Conservation (phyloP, 2,113 vertebrate species). For the Hassar affinis region DNA sequence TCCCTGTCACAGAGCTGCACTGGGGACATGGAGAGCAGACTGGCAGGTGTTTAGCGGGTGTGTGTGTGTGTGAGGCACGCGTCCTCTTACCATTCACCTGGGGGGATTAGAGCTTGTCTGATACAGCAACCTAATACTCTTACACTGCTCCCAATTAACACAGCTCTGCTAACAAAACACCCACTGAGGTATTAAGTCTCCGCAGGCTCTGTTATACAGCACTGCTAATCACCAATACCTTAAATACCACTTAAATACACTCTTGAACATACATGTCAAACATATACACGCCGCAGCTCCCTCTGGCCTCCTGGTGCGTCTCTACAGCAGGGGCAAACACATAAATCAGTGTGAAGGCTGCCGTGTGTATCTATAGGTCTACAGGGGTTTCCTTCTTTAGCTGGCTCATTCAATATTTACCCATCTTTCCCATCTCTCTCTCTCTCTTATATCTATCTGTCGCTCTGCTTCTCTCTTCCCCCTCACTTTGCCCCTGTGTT, state of each 20-base stretch:
- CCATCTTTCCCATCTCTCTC: background rate
- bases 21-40: background rate
- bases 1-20: background rate
- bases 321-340: conserved; percentile 24
- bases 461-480: background rate
- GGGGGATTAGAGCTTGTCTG: conserved; percentile 33
- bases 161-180: conserved; percentile 14
- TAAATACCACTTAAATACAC: conserved; percentile 11
- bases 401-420: conserved; percentile 5
- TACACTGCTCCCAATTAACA: conserved; percentile 6
- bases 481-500: conserved; percentile 26
- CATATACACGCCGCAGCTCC: background rate
- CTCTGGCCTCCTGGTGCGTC: conserved; percentile 12
- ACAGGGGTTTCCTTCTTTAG: conserved; percentile 23
- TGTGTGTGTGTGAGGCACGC: conserved; percentile 12
- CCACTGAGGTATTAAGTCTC: background rate
- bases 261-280: background rate
- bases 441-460: conserved; percentile 27
- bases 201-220: background rate
- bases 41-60: conserved; percentile 43
- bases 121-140: conserved; percentile 35
- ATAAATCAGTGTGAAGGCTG: conserved; percentile 38
- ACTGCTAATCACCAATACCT: background rate
- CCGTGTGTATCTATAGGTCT: conserved; percentile 15
- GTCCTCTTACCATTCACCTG: conserved; percentile 35